Base-by-base conservation (phyloP, 2,888 invertebrate species). In the Ceramica pisi region DNA sequence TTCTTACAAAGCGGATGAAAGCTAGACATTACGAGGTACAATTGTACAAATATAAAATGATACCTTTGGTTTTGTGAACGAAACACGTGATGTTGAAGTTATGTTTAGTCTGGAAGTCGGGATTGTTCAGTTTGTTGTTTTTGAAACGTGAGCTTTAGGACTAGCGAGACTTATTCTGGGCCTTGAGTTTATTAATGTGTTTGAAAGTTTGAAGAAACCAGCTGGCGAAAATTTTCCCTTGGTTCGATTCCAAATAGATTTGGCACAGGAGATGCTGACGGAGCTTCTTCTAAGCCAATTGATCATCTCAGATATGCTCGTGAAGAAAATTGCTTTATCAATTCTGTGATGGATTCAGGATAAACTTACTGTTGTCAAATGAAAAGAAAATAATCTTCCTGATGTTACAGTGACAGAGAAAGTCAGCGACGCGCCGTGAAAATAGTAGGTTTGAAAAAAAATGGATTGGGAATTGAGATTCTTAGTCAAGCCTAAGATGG, bases 1-100 rank as follows among this genome's bases (percentile, higher is more conserved):
- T 88, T 90, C 85, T 85, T 80, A 85, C 82, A 82, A 84, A 87
- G 77, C 82, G 78, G 77, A 84, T 83, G 76, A 86, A 82, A 84
- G 77, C 78, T 80, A 79, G 73, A 78, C 71, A 71, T 73, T 75
- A 78, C 68, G 80, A 73, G 68, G 31, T 61, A 61, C 68, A 68
- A 71, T 71, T 61, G 65, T 82, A 82, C 68, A 77, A 75, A 78
- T 82, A 80, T 75, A 80, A 19, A 74, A 74, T 80, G 71, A 71
- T 71, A 67, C 64, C 68, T 77, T 79, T 82, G 76, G 77, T 82
- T 75, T 77, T 64, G 67, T 80, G 50, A 50, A 81, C 71, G 48
- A 71, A 53, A 80, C 56, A 75, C 66, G 69, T 65, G 57, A 71
- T 76, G 64, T 65, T 80, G 64, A 64, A 80, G 41, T 63, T 59